These are phyloP conservation scores for cattle (Bos taurus) DNA, from an alignment of 2,113 vertebrate genomes.

Conservation along the genomic window ARS-UCD2.0 NC_037336.1:15105501-15106000, in stretches of 20 bases:
- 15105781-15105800: not conserved
- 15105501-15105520: not conserved
- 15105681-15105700: not conserved
- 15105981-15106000: not conserved
- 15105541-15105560: not conserved
- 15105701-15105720: not conserved
- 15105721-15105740: not conserved
- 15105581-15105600: not conserved
- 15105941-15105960: not conserved
- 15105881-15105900: not conserved
- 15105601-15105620: not conserved
- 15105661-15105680: not conserved
- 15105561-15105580: not conserved
- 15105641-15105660: not conserved
- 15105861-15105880: not conserved
- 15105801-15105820: not conserved
- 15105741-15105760: not conserved
- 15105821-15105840: not conserved
- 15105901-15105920: not conserved
- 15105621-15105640: not conserved
- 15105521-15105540: not conserved
- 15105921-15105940: not conserved
- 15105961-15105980: not conserved
- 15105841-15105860: not conserved
- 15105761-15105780: not conserved